These are phyloP conservation scores for Meliscaeva auricollis DNA, from an alignment of 2,888 invertebrate species.

Conservation along the genomic window DNA sequence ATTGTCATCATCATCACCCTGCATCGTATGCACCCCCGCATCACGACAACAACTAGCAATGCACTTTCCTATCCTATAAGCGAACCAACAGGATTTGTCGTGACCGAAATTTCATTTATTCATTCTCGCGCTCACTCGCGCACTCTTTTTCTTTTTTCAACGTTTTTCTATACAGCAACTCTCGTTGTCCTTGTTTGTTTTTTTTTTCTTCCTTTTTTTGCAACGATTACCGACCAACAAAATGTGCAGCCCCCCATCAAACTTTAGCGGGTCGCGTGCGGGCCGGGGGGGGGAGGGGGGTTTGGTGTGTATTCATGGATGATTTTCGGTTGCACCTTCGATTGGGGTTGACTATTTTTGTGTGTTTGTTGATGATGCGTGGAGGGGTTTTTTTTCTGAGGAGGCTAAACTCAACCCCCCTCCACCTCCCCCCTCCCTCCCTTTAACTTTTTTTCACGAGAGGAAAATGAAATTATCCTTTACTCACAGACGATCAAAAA, in stretches of 20 bases:
- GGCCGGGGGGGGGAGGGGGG: not conserved
- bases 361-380: conserved; percentile 23
- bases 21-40: conserved; percentile 15
- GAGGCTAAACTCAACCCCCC: conserved; percentile 6
- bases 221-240: conserved; percentile 74
- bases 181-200: conserved; percentile 44
- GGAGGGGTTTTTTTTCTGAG: conserved; percentile 11
- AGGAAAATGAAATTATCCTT: conserved; percentile 74
- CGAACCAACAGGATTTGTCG: conserved; percentile 70
- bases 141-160: conserved; percentile 49
- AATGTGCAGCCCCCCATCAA: conserved; percentile 56
- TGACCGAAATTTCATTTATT: conserved; percentile 77
- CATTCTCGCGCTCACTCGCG: conserved; percentile 72
- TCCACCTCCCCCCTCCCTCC: conserved; percentile 11
- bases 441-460: conserved; percentile 25
- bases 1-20: conserved; percentile 2
- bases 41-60: conserved; percentile 25
- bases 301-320: conserved; percentile 47
- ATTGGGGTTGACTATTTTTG: conserved; percentile 67
- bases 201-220: conserved; percentile 29
- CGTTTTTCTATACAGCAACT: conserved; percentile 38
- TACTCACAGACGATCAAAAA: conserved; percentile 60
- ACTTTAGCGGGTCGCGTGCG: too few relatives aligned
- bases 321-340: conserved; percentile 76
- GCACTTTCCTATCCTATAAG: conserved; percentile 49